A percentile compares a stretch with the other conserved stretches of the same genome.
Evolutionary conservation across 2,113 vertebrate genomes (phyloP).

Genomic region (Capreolus pygargus): DNA sequence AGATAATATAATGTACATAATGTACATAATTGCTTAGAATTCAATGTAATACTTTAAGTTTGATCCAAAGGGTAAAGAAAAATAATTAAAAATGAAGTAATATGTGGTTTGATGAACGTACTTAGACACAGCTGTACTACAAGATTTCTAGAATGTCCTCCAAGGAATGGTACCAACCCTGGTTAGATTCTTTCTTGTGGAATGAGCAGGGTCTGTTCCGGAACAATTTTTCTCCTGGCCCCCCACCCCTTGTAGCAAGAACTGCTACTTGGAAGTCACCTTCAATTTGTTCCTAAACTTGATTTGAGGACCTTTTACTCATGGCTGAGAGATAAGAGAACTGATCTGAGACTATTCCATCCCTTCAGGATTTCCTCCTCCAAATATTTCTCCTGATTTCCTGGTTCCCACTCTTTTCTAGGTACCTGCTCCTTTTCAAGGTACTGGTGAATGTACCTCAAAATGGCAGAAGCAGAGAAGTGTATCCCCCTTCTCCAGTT

Average conservation of each 20-base stretch:
- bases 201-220: background rate
- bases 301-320: background rate
- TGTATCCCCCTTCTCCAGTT: background rate
- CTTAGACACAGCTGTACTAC: background rate
- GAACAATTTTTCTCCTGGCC: background rate
- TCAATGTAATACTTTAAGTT: background rate
- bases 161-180: no score
- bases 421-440: background rate
- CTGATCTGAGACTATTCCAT: background rate
- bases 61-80: background rate
- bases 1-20: background rate
- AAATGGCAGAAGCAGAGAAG: background rate
- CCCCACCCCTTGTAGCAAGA: background rate
- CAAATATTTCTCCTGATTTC: background rate
- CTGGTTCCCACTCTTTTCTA: background rate
- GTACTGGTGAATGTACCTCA: background rate
- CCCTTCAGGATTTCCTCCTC: background rate
- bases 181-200: background rate
- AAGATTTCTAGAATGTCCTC: background rate
- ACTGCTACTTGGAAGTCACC: background rate
- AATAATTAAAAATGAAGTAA: background rate
- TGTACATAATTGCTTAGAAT: background rate
- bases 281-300: background rate
- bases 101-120: background rate
- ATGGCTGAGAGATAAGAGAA: background rate